Evolutionary conservation across 2,113 vertebrate genomes (phyloP).

Genomic region (Rhegmatorhina hoffmannsi): DNA sequence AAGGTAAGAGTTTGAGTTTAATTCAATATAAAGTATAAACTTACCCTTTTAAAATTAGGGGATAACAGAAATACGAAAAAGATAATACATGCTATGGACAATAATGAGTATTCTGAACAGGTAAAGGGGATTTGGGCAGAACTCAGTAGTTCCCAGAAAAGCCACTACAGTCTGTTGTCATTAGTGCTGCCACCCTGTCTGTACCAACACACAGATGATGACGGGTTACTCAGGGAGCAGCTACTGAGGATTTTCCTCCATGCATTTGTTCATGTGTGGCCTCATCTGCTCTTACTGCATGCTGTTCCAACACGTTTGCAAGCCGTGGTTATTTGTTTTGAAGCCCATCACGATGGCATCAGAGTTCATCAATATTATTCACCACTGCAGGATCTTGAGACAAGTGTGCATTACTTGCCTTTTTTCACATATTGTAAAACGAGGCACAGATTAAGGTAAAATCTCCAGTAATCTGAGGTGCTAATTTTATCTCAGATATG

Average conservation of each 20-base stretch:
- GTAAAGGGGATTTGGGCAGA: not conserved
- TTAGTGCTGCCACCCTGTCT: not conserved
- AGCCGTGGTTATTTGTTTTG: conserved; percentile 28
- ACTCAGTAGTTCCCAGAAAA: not conserved
- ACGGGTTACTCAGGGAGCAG: not conserved
- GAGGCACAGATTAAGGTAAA: not conserved
- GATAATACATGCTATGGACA: not conserved
- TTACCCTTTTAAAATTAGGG: not conserved
- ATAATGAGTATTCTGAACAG: not conserved
- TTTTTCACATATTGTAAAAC: not conserved
- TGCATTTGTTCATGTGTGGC: conserved; percentile 14
- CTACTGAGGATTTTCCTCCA: conserved; percentile 4
- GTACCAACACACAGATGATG: not conserved
- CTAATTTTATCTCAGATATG: not conserved
- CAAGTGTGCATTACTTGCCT: rapidly evolving
- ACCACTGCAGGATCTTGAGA: not conserved
- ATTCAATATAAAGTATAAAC: not conserved
- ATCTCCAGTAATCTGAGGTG: not conserved
- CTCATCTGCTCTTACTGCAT: conserved; percentile 1
- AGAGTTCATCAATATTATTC: not conserved
- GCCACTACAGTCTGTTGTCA: not conserved
- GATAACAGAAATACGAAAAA: not conserved
- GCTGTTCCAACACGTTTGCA: conserved; percentile 21
- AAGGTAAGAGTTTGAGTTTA: not conserved
- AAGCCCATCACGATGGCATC: not conserved